Conservation (phyloP, 2,113 vertebrate species). For the Pontoporia blainvillei region DNA sequence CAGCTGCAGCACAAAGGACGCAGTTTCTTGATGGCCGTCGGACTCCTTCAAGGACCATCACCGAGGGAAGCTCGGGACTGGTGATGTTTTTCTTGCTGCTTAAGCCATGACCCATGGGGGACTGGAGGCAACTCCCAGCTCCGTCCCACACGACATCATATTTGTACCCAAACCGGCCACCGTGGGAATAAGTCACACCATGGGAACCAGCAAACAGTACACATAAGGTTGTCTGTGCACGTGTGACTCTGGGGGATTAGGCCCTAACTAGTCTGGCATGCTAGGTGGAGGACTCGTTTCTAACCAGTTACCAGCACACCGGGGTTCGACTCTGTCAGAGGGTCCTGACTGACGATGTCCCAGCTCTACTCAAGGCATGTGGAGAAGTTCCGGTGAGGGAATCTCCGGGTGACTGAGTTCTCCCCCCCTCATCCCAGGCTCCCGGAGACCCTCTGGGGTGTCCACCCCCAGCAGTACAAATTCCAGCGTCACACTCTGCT, state of each 20-base stretch:
- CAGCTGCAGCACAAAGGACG: rapidly evolving
- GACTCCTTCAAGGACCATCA: neutral
- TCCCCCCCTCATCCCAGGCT: neutral
- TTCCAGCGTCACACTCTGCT: rapidly evolving
- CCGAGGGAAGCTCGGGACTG: neutral
- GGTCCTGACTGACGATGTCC: neutral
- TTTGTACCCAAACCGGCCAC: rapidly evolving
- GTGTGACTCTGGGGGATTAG: neutral
- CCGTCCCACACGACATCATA: rapidly evolving
- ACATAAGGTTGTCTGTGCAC: neutral
- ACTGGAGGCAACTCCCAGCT: neutral
- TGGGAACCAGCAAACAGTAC: rapidly evolving
- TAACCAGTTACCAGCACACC: neutral
- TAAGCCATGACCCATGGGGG: neutral
- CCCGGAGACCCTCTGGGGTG: neutral
- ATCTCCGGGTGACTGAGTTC: neutral
- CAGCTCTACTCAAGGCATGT: neutral
- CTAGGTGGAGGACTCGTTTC: neutral
- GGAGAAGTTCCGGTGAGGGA: no score
- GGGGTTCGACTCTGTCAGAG: neutral
- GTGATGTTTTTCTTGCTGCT: neutral
- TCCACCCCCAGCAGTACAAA: neutral
- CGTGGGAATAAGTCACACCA: no score
- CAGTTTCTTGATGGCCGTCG: neutral
- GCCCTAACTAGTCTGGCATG: neutral